phyloP scores from a whole-genome alignment of 2,888 invertebrate species.

The Cephus pygmeus region DNA sequence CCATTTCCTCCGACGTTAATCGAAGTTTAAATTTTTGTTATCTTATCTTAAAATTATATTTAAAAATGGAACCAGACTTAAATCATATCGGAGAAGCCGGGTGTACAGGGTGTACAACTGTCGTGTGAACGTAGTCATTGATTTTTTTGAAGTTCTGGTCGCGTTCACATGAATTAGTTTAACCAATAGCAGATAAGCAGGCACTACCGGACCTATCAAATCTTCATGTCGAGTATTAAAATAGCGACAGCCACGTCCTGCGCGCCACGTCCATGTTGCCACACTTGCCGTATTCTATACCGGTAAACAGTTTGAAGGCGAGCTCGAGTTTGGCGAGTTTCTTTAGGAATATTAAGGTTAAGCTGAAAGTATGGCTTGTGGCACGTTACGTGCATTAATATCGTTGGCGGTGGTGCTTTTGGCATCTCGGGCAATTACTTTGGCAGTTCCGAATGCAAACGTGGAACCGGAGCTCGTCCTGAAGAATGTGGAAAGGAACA shows the following conservation, averaged over 20 bases:
- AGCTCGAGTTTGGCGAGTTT: background rate
- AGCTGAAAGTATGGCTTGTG: slow-evolving; percentile 10
- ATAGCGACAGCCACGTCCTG: slow-evolving; percentile 18
- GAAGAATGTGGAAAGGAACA: slow-evolving; percentile 85
- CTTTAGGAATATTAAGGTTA: background rate
- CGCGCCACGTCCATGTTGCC: slow-evolving; percentile 1
- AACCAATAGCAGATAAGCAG: too few relatives aligned
- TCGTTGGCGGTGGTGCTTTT: slow-evolving; percentile 11
- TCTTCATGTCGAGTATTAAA: background rate
- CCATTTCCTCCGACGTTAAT: too few relatives aligned
- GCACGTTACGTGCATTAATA: slow-evolving; percentile 9
- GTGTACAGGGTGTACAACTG: too few relatives aligned
- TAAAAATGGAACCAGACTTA: too few relatives aligned
- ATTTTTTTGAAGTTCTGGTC: too few relatives aligned
- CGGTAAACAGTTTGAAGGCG: background rate
- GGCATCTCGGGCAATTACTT: background rate
- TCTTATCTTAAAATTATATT: too few relatives aligned
- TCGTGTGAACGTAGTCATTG: too few relatives aligned
- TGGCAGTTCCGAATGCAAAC: background rate
- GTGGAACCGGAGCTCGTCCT: slow-evolving; percentile 72
- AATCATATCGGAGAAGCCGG: too few relatives aligned
- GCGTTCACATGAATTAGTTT: too few relatives aligned
- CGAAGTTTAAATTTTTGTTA: too few relatives aligned
- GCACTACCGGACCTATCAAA: too few relatives aligned
- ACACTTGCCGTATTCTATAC: background rate